Evolutionary conservation across 1,140 invertebrate genomes (phyloP).

Genomic region (Uloborus diversus): DNA sequence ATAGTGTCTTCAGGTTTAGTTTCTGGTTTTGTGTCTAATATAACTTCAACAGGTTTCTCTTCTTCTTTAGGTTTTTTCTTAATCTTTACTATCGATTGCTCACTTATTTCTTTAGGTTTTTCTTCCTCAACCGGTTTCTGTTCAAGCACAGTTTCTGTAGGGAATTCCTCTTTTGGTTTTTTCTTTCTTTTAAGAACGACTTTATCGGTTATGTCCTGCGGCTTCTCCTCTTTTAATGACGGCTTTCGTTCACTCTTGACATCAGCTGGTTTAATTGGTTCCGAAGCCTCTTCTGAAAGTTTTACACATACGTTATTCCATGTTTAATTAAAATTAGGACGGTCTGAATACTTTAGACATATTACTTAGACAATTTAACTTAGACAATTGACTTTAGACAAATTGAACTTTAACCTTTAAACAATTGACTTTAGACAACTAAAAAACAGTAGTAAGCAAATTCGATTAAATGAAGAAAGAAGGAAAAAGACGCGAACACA

Average conservation of each 20-base stretch:
- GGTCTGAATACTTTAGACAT: no score
- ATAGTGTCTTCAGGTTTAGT: constrained; percentile 58
- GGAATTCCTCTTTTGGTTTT: constrained; percentile 30
- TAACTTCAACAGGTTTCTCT: constrained; percentile 4
- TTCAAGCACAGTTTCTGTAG: constrained; percentile 20
- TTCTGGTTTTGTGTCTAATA: constrained; percentile 58
- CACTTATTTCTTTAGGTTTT: constrained; percentile 63
- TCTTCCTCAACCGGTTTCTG: constrained; percentile 48
- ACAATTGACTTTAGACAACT: no score
- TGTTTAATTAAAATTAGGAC: no score
- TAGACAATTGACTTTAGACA: no score
- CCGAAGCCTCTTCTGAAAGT: constrained; percentile 64
- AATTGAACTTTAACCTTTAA: no score
- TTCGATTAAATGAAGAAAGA: no score
- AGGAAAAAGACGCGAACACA: no score
- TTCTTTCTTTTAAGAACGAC: constrained; percentile 21
- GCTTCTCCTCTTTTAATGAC: constrained; percentile 18
- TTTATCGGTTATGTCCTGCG: constrained; percentile 31
- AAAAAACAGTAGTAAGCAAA: no score
- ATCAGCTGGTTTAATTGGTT: no score
- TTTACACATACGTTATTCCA: no score
- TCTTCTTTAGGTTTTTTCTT: constrained; percentile 11
- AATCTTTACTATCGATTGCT: constrained; percentile 12
- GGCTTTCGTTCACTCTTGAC: no score
- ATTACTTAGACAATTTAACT: no score